Evolutionary conservation across 2,888 invertebrate species (phyloP).

Genomic region (Galerucella calmariensis): DNA sequence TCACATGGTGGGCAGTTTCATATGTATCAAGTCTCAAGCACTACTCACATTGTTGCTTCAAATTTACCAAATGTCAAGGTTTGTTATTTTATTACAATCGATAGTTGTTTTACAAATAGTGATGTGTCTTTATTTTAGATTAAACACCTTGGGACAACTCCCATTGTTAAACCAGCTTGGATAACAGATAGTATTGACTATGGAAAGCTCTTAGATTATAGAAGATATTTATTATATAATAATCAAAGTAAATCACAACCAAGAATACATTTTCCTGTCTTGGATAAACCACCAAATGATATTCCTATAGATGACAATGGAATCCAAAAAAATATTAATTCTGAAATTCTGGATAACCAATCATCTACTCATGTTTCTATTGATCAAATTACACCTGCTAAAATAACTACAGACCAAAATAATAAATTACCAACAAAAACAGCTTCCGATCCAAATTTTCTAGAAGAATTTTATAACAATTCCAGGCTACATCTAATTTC

Average conservation of each 20-base stretch:
- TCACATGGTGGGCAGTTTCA: slow-evolving; percentile 90
- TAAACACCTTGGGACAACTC: slow-evolving; percentile 72
- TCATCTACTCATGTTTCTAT: background rate
- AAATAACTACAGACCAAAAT: slow-evolving; percentile 14
- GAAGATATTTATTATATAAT: slow-evolving; percentile 77
- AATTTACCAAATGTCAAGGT: slow-evolving; percentile 94
- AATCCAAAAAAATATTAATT: slow-evolving; percentile 7
- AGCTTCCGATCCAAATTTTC: slow-evolving; percentile 83
- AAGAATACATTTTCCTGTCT: slow-evolving; percentile 64
- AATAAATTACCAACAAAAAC: slow-evolving; percentile 63
- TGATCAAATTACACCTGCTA: no score
- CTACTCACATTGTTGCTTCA: slow-evolving; percentile 87
- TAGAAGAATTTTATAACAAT: slow-evolving; percentile 92
- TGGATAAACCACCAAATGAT: slow-evolving; percentile 39
- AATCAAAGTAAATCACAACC: slow-evolving; percentile 73
- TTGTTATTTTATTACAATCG: slow-evolving; percentile 42
- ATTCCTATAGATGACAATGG: background rate
- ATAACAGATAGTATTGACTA: slow-evolving; percentile 84
- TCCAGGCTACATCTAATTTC: slow-evolving; percentile 95
- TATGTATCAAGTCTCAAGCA: slow-evolving; percentile 78
- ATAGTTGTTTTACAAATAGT: background rate
- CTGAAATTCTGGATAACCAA: background rate
- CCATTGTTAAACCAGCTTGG: slow-evolving; percentile 90
- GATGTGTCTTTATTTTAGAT: slow-evolving; percentile 59
- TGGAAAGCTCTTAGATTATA: slow-evolving; percentile 77